Evolutionary conservation across 1,140 invertebrate genomes (phyloP), one percentile per base, ranked within the genome.

Genomic region (Drosophila paulistorum): DNA sequence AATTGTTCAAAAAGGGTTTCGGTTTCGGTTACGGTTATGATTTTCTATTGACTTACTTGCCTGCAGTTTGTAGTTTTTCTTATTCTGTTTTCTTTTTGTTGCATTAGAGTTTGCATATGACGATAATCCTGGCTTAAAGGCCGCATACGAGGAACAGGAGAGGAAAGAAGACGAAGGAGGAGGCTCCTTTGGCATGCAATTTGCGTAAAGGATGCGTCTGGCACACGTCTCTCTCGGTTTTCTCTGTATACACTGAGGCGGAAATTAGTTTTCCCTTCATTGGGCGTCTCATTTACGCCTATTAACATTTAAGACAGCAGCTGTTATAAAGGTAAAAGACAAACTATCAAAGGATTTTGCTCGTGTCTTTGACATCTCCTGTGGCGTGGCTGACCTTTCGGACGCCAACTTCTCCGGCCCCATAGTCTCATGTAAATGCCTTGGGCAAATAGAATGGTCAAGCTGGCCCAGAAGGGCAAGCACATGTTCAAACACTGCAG

Each of bases 241-340:
- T 5, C 26, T 26, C 0, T 26, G 70, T 79, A 75, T 63, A 45
- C 30, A 30, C 30, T 30, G 30, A 20, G 60, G 55, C 77, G 83
- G 84, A 87, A 87, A 87, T 87, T 87, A 77, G 82, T 86, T 86
- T 84, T 87, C 58, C 71, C 66, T 78, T 68, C 75, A 70, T 87
- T 82, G 82, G 82, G 79, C 82, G 72, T 68, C 83, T 87, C 79
- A 87, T 87, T 87, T 87, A 89, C 83, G 83, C 76, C 76, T 87
- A 87, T 89, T 87, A 83, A 72, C 70, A 71, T 68, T 83, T 71
- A 60, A 65, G 77, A 89, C 83, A 87, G 83, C 83, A 89, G 83
- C 68, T 70, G 60, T 23, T 45, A 35, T 62, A 62, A 87, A 81
- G 72, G 70, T 74, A 51, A 74, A 30, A 11, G 62, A 30, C 39